Evolutionary conservation across 2,888 invertebrate species (phyloP), one percentile per base, ranked within the genome.

Genomic region (Synergus laeviventris): DNA sequence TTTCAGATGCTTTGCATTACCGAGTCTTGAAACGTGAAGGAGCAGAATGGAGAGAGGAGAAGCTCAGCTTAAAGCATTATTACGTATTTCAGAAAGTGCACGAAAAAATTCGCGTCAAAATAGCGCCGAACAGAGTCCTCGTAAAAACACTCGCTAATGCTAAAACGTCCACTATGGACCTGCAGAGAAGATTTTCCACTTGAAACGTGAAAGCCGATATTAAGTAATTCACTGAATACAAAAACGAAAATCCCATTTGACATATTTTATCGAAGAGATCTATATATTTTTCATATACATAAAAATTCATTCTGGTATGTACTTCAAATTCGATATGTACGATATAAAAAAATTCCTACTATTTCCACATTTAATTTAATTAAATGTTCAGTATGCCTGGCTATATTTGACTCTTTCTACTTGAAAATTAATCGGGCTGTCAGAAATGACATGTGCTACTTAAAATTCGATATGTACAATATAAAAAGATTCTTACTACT

Each of bases 1-100:
- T 70, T 70, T 36, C 49, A 49, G 36, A 70, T 70, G 49, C 49
- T 70, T 31, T 54, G 24, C 70, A 49, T 70, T 70, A 70, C 49
- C 49, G n/a, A 54, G 31, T 70, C 49, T 45, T 36, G 45, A 18
- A 70, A 45, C 49, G 70, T 70, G 31, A 70, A 70, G 49, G 31
- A 70, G 49, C 31, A 70, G 49, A 49, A 70, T 54, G n/a, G 70
- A 31, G 31, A 70, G n/a, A n/a, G n/a, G n/a, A 36, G 18, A 49
- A 49, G 31, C 70, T 38, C 39, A 49, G 70, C 70, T 36, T 70
- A 70, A 70, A 70, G 70, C 36, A 70, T 70, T 70, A 70, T 70
- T 24, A 7, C 14, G 24, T 59, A 31, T 70, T 70, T 70, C 36
- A n/a, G 11, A 70, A 49, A 36, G 36, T 70, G 49, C 45, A 70